These are phyloP conservation scores for Cydia fagiglandana DNA, from an alignment of 1,140 invertebrate genomes.

Conservation along the genomic window DNA sequence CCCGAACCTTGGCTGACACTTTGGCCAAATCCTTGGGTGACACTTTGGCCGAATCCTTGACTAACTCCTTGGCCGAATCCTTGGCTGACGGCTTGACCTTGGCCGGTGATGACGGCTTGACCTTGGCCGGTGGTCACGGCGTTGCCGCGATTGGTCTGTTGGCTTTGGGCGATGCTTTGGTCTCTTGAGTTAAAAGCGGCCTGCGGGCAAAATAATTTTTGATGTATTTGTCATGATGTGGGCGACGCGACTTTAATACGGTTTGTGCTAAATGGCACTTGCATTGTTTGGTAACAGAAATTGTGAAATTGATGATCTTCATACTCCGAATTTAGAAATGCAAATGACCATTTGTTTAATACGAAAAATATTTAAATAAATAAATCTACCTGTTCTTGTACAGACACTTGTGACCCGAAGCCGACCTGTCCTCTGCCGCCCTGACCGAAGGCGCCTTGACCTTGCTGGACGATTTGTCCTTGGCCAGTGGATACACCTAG, in stretches of 20 bases:
- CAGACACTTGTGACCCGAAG: slow-evolving; percentile 33
- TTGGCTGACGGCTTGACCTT: slow-evolving; percentile 34
- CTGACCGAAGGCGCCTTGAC: slow-evolving; percentile 29
- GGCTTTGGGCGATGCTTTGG: slow-evolving; percentile 5
- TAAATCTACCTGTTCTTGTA: slow-evolving; percentile 24
- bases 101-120: slow-evolving; percentile 26
- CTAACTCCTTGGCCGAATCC: slow-evolving; percentile 31
- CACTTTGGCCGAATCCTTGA: slow-evolving; percentile 28
- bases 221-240: neutral
- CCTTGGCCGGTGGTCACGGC: slow-evolving; percentile 28
- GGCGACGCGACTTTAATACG: no score
- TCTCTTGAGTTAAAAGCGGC: neutral
- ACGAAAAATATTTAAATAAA: no score
- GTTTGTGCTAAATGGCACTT: no score
- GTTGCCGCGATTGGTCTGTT: slow-evolving; percentile 17
- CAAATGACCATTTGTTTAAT: no score
- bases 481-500: slow-evolving; percentile 33
- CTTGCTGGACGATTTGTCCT: slow-evolving; percentile 29
- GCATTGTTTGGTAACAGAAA: no score
- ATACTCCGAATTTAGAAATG: no score
- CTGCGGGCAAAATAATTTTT: neutral
- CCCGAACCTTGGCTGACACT: slow-evolving; percentile 28
- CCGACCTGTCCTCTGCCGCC: slow-evolving; percentile 35
- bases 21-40: slow-evolving; percentile 33
- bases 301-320: no score